phyloP scores from a whole-genome alignment of 2,888 invertebrate species.

The Augiades crinisus region DNA sequence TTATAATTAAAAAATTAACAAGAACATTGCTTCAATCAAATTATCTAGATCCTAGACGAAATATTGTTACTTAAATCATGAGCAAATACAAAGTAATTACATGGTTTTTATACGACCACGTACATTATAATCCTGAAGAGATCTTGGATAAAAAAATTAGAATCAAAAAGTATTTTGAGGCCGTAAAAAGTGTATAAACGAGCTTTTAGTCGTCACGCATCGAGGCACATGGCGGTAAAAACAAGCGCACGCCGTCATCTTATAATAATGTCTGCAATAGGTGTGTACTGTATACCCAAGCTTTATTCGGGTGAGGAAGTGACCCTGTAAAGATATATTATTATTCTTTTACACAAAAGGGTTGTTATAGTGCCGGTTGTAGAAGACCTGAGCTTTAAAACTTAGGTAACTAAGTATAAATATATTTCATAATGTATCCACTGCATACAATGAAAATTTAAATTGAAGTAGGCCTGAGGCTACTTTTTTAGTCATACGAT shows the following conservation, averaged over 20 bases:
- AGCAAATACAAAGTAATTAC: conserved; percentile 22
- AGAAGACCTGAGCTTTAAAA: no score
- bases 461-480: no score
- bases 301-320: background rate
- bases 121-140: conserved; percentile 28
- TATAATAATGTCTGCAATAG: conserved; percentile 33
- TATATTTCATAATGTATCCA: no score
- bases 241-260: conserved; percentile 60
- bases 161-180: conserved; percentile 22
- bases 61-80: conserved; percentile 13
- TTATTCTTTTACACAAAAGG: no score
- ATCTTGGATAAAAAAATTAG: conserved; percentile 13
- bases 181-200: conserved; percentile 68
- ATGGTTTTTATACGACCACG: conserved; percentile 20
- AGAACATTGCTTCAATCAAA: no score
- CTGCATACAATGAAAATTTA: no score
- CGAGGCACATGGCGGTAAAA: conserved; percentile 59
- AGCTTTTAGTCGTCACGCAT: conserved; percentile 75
- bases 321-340: no score
- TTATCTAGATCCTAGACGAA: conserved; percentile 3
- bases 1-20: no score
- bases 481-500: no score
- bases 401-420: no score
- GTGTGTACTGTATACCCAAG: background rate
- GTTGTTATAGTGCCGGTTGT: no score